Evolutionary conservation across 53 echinoderm and acorn worm genomes (phyloP).

Genomic region (Holothuria leucospilota): DNA sequence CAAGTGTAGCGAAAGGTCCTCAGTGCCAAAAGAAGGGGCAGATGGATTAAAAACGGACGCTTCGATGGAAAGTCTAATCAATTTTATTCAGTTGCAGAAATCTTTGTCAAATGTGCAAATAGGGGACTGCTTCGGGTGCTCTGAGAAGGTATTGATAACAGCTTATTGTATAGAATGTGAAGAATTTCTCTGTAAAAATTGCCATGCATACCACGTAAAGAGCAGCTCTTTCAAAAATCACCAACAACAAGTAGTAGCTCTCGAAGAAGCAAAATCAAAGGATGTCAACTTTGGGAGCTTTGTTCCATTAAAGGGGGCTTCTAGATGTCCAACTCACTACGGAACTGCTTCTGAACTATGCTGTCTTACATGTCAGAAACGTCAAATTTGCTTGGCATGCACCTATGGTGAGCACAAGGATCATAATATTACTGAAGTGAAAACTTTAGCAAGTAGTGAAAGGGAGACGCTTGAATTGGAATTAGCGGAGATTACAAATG

Average conservation of each 20-base stretch:
- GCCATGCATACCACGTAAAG: neutral
- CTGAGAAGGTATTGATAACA: too few species aligned
- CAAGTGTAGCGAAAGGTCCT: neutral
- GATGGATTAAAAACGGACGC: neutral
- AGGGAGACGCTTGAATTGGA: too few species aligned
- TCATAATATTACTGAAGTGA: neutral
- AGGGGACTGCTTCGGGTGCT: neutral
- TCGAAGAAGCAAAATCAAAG: neutral
- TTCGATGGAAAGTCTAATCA: neutral
- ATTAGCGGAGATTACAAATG: too few species aligned
- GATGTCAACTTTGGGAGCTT: neutral
- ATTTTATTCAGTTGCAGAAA: neutral
- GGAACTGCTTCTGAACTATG: neutral
- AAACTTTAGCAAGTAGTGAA: too few species aligned
- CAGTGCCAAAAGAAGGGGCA: neutral
- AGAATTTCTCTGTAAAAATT: neutral
- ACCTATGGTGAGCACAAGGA: constrained; percentile 8
- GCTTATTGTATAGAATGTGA: constrained; percentile 23
- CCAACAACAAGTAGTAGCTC: neutral
- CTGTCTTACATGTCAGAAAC: neutral
- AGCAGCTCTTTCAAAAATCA: neutral
- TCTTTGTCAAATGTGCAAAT: neutral
- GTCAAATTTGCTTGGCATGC: neutral
- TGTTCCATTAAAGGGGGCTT: neutral
- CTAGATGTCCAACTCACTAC: neutral